Base-by-base conservation (phyloP, 2,113 vertebrate genomes). In the Chamaea fasciata region DNA sequence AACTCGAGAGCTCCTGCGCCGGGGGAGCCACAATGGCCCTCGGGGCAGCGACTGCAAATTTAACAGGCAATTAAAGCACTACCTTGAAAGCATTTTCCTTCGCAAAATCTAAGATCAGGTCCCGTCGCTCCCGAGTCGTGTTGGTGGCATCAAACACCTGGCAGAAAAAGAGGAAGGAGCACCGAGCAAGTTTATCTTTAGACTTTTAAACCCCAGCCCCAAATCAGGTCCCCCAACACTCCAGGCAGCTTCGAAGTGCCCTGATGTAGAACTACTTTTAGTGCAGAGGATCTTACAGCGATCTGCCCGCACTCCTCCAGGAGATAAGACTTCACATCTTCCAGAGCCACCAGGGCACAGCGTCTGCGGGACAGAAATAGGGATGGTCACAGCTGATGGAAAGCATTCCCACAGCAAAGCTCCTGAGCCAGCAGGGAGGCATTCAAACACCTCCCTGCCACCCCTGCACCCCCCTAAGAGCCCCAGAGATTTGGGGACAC, bases 111-210 rank as follows among this genome's bases (percentile, higher is more conserved):
- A 99, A 96, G 94, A 99, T 99, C 91, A 99, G 98, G 95, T 99
- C 99, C 88, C 99, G 97, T 11, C 99, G 98, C 88, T 99, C 99
- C 77, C 99, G 98, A 31, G 99, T 99, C 31, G 99, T 99, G 96
- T 99, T 99, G 94, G 99, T 99, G 7, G 99, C 99, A 97, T 99
- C 99, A 78, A 99, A 99, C 71, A 99, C 99, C 99, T 99, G 76
- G 16, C 47, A 47, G 60, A 31, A 90, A 81, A 80, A 0, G 5
- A 63, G 22, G 1, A 49, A 47, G 12, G 1, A 57, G 67, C 42
- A 57, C 65, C 14, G 15, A 84, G 28, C 15, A 24, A 20, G 19
- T n/a, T 78, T 24, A 33, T 3, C 24, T 19, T 3, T 7, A 33
- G 8, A 9, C 12, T 68, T 88, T 74, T 11, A 60, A 88, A 85